These are phyloP conservation scores for Holothuria leucospilota DNA, from an alignment of 53 echinoderm and acorn worm species.

Conservation along the genomic window DNA sequence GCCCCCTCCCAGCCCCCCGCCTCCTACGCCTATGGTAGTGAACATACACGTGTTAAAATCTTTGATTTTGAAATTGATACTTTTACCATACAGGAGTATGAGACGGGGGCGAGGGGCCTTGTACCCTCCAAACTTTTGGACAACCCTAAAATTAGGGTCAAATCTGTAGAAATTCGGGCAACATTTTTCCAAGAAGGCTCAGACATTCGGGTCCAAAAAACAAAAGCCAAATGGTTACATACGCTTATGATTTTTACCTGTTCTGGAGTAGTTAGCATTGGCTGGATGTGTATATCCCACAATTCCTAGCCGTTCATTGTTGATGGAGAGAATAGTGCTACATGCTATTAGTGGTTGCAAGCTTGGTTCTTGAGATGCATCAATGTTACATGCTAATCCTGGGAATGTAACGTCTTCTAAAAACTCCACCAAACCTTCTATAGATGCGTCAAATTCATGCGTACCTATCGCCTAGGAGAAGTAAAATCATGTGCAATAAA, in stretches of 20 bases:
- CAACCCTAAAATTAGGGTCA: no score
- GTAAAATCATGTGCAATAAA: neutral
- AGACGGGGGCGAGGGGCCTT: no score
- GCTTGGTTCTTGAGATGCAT: slow-evolving; percentile 70
- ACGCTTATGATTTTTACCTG: slow-evolving; percentile 56
- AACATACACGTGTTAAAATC: no score
- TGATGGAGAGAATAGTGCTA: slow-evolving; percentile 52
- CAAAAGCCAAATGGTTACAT: no score
- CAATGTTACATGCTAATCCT: slow-evolving; percentile 84
- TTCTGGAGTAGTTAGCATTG: slow-evolving; percentile 68
- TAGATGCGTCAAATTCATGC: slow-evolving; percentile 90
- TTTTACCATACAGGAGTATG: no score
- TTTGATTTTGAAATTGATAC: no score
- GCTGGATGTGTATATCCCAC: slow-evolving; percentile 80
- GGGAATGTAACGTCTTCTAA: slow-evolving; percentile 81
- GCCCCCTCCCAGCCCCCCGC: no score
- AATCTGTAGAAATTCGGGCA: no score
- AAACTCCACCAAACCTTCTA: slow-evolving; percentile 70
- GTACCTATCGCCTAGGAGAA: slow-evolving; percentile 78
- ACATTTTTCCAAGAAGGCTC: no score
- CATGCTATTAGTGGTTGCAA: slow-evolving; percentile 69
- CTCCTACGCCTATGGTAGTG: no score
- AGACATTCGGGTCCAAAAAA: no score
- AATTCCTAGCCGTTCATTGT: slow-evolving; percentile 75
- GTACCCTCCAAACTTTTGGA: no score